Evolutionary conservation across 2,888 invertebrate species (phyloP).

Genomic region (Meta bourneti): DNA sequence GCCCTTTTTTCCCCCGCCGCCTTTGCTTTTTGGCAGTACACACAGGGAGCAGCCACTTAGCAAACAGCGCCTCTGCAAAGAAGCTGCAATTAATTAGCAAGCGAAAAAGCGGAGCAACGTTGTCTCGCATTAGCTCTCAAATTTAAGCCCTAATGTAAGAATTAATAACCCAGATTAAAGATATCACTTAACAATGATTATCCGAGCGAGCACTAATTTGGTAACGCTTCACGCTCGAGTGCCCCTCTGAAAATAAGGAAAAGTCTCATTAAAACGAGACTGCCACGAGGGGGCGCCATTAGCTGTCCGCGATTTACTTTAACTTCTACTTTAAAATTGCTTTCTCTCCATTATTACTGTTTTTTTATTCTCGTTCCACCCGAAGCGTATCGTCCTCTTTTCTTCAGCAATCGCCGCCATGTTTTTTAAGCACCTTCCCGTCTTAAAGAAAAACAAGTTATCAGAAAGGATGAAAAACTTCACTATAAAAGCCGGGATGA

Average conservation of each 20-base stretch:
- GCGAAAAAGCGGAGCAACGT: slow-evolving; percentile 62
- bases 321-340: slow-evolving; percentile 69
- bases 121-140: slow-evolving; percentile 70
- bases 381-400: neutral
- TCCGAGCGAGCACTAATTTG: slow-evolving; percentile 73
- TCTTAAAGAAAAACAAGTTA: slow-evolving; percentile 65
- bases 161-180: slow-evolving; percentile 76
- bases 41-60: slow-evolving; percentile 69
- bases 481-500: slow-evolving; percentile 68
- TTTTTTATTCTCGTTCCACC: slow-evolving; percentile 33
- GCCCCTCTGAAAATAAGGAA: slow-evolving; percentile 68
- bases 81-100: slow-evolving; percentile 71
- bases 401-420: slow-evolving; percentile 11
- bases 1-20: slow-evolving; percentile 9
- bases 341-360: slow-evolving; percentile 32
- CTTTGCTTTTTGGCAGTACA: slow-evolving; percentile 26
- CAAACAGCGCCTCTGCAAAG: slow-evolving; percentile 44
- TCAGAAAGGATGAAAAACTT: slow-evolving; percentile 68
- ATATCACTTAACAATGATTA: slow-evolving; percentile 76
- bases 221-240: slow-evolving; percentile 73
- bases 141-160: slow-evolving; percentile 75
- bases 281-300: slow-evolving; percentile 73
- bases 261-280: slow-evolving; percentile 70
- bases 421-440: slow-evolving; percentile 61
- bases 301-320: slow-evolving; percentile 65